These are phyloP conservation scores for Actinostola sp. DNA, from an alignment of 92 coral and sea anemone species.

Conservation along the genomic window DNA sequence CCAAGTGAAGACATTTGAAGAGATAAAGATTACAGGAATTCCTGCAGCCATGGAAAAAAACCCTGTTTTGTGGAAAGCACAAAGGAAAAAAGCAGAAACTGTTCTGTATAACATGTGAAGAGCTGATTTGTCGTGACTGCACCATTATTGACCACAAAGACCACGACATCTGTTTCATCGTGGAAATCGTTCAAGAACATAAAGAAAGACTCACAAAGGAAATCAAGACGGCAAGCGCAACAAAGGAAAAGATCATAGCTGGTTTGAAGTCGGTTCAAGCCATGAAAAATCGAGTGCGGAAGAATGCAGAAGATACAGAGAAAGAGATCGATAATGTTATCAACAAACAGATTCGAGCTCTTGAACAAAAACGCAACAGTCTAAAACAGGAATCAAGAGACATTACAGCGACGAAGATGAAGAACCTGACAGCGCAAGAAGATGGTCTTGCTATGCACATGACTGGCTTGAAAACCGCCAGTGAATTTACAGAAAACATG, in stretches of 20 bases:
- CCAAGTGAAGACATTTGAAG: constrained; percentile 55
- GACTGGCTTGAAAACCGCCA: constrained; percentile 15
- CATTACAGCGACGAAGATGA: background rate
- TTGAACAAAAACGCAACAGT: constrained; percentile 3
- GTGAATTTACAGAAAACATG: constrained; percentile 5
- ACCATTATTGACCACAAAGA: constrained; percentile 49
- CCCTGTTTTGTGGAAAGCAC: constrained; percentile 61
- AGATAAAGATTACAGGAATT: constrained; percentile 40
- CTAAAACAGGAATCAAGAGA: background rate
- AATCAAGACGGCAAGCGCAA: constrained; percentile 1
- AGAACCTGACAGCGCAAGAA: constrained; percentile 11
- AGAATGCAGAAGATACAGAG: too few species aligned
- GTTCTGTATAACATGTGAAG: constrained; percentile 75
- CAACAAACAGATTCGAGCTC: background rate
- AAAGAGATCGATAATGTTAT: constrained; percentile 1
- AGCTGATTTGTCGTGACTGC: constrained; percentile 14
- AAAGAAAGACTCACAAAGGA: background rate
- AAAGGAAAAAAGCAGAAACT: constrained; percentile 59
- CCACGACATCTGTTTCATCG: constrained; percentile 51
- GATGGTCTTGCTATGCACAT: constrained; percentile 5
- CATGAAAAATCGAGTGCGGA: too few species aligned
- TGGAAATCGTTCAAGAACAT: constrained; percentile 45
- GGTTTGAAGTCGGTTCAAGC: background rate
- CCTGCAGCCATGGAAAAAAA: constrained; percentile 51
- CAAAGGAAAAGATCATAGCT: background rate